Evolutionary conservation across 1,140 invertebrate species (phyloP), one percentile per base, ranked within the genome.

Genomic region (Drosophila pachea): DNA sequence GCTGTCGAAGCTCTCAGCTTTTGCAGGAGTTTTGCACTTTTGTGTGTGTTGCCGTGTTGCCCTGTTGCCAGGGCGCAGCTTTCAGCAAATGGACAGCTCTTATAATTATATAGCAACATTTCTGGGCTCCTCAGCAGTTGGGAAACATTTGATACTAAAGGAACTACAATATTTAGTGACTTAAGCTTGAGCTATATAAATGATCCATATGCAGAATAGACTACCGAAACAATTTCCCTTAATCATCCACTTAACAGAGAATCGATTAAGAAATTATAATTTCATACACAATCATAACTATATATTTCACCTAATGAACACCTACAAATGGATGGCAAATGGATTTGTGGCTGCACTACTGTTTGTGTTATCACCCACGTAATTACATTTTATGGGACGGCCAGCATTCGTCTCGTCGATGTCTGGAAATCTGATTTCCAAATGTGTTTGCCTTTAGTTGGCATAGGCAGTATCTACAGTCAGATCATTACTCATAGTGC

Each of bases 401-500:
- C 22, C 22, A 22, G 5, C 36, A 22, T 38, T 38, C 7, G 45
- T 35, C 32, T 35, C 12, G 49, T 32, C 7, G 14, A 36, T 35
- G 16, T 16, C 36, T 50, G 36, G 48, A 33, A 61, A 52, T 52
- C 16, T 33, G 48, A 50, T 52, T 47, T 38, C n/a, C 31, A 38
- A 8, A n/a, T 31, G 4, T 9, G 7, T n/a, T 14, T 40, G n/a
- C 54, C 14, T 35, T 35, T 42, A 47, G 38, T 36, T 61, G 40
- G 12, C 29, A 16, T 68, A 5, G 12, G 49, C 12, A 52, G 14
- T n/a, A 11, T 22, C 7, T 35, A 53, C 14, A 38, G 50, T 61
- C 61, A 16, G 52, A 42, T 63, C 48, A 62, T 55, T 63, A 49
- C 62, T 12, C 40, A 32, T 58, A 54, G 33, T 9, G 33, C n/a